Conservation (phyloP, 2,113 vertebrate species). For the Oreochromis tanganicae region DNA sequence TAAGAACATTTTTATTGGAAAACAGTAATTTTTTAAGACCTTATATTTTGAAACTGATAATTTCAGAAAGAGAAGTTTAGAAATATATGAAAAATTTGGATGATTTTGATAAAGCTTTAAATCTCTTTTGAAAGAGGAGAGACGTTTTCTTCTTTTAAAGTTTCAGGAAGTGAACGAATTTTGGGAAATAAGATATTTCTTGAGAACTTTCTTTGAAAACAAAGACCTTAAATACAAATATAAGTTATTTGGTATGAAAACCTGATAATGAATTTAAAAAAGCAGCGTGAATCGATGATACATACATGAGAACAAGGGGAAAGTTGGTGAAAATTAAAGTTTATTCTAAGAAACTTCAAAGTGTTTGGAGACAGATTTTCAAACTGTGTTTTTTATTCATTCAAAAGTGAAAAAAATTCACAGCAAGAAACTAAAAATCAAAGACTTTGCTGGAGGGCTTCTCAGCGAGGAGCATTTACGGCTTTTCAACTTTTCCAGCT, state of each 20-base stretch:
- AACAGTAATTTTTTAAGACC: fast-evolving
- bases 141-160: fast-evolving
- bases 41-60: not conserved
- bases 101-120: not conserved
- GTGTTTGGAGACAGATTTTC: not conserved
- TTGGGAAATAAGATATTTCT: not conserved
- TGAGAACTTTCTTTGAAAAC: not conserved
- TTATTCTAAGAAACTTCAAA: not conserved
- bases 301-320: not conserved
- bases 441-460: not conserved
- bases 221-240: not conserved
- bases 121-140: not conserved
- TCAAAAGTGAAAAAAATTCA: not conserved
- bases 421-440: not conserved
- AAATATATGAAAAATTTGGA: not conserved
- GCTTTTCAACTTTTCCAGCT: not conserved
- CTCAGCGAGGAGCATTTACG: not conserved
- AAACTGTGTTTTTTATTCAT: not conserved
- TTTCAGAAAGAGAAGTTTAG: not conserved
- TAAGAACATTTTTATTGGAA: not conserved
- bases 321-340: not conserved
- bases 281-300: fast-evolving
- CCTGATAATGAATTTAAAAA: fast-evolving
- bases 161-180: not conserved
- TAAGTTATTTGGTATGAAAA: not conserved